Conservation (phyloP, 2,888 invertebrate genomes). For the Gastrophysa polygoni region DNA sequence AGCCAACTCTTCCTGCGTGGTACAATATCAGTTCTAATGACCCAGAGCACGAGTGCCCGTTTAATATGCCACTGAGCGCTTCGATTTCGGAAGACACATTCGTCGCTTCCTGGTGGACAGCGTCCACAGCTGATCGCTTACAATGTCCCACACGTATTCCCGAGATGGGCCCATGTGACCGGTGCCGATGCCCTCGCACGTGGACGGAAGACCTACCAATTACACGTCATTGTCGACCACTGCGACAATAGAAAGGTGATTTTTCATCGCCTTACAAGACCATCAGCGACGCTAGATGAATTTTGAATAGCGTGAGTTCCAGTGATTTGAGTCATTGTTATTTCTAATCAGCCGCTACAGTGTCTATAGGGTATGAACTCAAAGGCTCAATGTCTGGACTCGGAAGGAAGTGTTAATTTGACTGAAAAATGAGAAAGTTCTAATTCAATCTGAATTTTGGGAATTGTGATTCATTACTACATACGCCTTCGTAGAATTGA, state of each 20-base stretch:
- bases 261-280: conserved; percentile 49
- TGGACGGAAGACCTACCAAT: conserved; percentile 56
- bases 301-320: no score
- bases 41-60: conserved; percentile 17
- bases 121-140: conserved; percentile 48
- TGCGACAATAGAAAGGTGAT: conserved; percentile 23
- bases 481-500: no score
- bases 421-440: no score
- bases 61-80: conserved; percentile 51
- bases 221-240: conserved; percentile 46
- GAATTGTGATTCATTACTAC: no score
- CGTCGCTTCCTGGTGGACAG: conserved; percentile 50
- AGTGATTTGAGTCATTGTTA: no score
- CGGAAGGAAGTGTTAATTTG: no score
- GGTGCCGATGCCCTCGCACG: conserved; percentile 51
- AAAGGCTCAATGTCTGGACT: no score
- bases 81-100: conserved; percentile 55
- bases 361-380: no score
- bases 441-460: no score
- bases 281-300: conserved; percentile 29
- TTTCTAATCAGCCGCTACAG: no score
- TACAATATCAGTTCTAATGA: conserved; percentile 36
- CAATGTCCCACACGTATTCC: conserved; percentile 43
- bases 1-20: no score
- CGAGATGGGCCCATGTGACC: conserved; percentile 14